Base-by-base conservation (phyloP, 2,113 vertebrate genomes). In the Zingel zingel region DNA sequence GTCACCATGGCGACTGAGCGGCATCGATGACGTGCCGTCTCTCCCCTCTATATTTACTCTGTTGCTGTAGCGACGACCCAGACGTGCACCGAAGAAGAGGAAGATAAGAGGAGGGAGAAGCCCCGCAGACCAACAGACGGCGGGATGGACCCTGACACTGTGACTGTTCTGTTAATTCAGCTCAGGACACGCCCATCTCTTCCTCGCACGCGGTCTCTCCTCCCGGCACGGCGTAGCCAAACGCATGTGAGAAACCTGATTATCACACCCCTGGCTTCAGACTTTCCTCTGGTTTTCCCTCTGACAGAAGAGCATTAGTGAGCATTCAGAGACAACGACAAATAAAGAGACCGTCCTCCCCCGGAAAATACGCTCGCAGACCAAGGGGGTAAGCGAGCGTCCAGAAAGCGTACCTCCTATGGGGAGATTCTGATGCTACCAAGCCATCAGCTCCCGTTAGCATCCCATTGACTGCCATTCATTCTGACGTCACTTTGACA, bases 11-110 rank as follows among this genome's bases (percentile, higher is more conserved):
- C 5, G 67, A 93, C 83, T 0, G 79, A 70, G 87, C 68, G 18
- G 87, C 90, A 82, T 66, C 25, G 50, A 82, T 90, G 92, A 92
- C 83, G 83, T 70, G 77, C 27, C 33, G 13, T 82, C 87, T 89
- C 84, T 81, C 68, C 63, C 85, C 91, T 91, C 92, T 93, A 92
- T 91, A 93, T 93, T 93, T 92, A 92, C 90, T 87, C 85, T 51
- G 93, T 94, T 94, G 89, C 93, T 1, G 33, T 89, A 56, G 88
- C n/a, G 48, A 94, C 74, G 30, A 50, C 83, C 68, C 79, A 88
- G 88, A 77, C 79, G 27, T 69, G 81, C 73, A 74, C 86, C 47
- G 15, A 75, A 62, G 74, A 47, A 27, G 63, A 76, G 66, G 67
- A 58, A 39, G 59, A 47, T 21, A 1, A 19, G 69, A 62, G 14